Conservation (phyloP, 2,797 vertebrate genomes). For the Xyrichtys novacula region DNA sequence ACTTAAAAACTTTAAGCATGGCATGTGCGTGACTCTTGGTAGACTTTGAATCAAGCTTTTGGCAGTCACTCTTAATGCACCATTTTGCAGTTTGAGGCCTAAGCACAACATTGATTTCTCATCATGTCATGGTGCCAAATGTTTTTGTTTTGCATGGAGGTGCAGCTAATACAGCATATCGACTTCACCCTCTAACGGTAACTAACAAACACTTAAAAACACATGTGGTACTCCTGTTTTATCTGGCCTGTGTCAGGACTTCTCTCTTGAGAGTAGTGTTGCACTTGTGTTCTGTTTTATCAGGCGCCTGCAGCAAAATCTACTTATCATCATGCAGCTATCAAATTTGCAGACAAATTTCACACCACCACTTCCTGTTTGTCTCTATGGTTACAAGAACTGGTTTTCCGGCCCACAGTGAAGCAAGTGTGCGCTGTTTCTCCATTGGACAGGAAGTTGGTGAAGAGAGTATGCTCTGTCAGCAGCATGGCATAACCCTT, state of each 20-base stretch:
- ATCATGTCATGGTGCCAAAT: neutral
- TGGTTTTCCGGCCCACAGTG: slow-evolving; percentile 76
- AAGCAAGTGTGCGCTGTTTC: slow-evolving; percentile 67
- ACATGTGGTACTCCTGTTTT: neutral
- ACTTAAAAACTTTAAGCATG: slow-evolving; percentile 2
- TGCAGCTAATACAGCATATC: neutral
- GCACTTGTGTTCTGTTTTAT: slow-evolving; percentile 40
- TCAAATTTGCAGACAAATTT: slow-evolving; percentile 77
- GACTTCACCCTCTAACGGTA: neutral
- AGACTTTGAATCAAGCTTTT: slow-evolving; percentile 7
- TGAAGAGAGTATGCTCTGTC: slow-evolving; percentile 70
- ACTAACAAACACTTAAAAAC: neutral
- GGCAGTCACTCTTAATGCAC: neutral
- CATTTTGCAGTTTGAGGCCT: neutral
- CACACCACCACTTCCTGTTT: slow-evolving; percentile 85
- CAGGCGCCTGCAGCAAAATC: slow-evolving; percentile 38
- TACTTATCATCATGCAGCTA: slow-evolving; percentile 65
- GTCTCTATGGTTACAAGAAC: slow-evolving; percentile 81
- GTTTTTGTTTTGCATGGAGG: neutral
- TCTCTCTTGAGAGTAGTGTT: neutral
- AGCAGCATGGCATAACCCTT: slow-evolving; percentile 65
- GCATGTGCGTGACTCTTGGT: too few species aligned
- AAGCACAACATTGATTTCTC: neutral
- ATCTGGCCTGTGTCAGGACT: slow-evolving; percentile 7
- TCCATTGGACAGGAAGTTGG: slow-evolving; percentile 77